These are phyloP conservation scores for Eupeodes latifasciatus DNA, from an alignment of 2,888 invertebrate genomes.

Conservation along the genomic window DNA sequence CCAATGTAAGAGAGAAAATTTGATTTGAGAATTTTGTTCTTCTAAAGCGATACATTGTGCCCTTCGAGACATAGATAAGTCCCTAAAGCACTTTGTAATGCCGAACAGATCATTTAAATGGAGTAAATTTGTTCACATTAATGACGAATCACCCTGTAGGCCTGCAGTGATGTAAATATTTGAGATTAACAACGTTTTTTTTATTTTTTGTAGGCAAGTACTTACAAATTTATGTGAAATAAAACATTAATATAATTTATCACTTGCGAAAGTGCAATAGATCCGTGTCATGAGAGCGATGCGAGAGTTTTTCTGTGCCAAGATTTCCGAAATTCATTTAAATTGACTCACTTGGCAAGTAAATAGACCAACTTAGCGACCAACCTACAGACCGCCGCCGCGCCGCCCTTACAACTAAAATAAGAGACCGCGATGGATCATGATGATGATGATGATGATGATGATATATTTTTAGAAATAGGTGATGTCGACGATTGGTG, in stretches of 20 bases:
- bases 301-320: constrained; percentile 54
- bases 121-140: too few species aligned
- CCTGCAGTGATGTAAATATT: background rate
- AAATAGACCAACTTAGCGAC: constrained; percentile 23
- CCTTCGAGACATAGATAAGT: too few species aligned
- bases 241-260: constrained; percentile 58
- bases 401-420: background rate
- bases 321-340: constrained; percentile 58
- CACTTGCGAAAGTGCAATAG: constrained; percentile 71
- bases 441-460: background rate
- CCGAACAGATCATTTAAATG: too few species aligned
- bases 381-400: too few species aligned
- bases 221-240: background rate
- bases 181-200: background rate
- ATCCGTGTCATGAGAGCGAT: constrained; percentile 70
- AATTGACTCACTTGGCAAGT: constrained; percentile 62
- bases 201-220: background rate
- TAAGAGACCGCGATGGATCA: background rate
- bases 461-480: constrained; percentile 51
- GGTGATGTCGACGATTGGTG: constrained; percentile 51
- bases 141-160: background rate
- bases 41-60: too few species aligned
- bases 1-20: too few species aligned
- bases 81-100: too few species aligned
- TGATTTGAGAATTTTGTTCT: too few species aligned